phyloP scores from a whole-genome alignment of 2,888 invertebrate genomes.

The Ennomos erosarius region DNA sequence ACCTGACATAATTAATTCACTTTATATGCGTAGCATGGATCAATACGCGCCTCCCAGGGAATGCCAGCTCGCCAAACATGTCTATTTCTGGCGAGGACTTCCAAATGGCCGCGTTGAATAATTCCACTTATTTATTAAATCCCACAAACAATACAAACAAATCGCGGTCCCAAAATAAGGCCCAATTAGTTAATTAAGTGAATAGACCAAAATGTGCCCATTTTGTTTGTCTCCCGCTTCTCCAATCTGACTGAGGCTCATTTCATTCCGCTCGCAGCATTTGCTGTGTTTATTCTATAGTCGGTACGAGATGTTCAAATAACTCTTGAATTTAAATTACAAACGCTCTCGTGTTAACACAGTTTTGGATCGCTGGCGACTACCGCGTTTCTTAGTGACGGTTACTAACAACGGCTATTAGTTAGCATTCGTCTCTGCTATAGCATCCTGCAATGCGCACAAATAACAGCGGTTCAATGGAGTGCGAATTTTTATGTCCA shows the following conservation, averaged over 20 bases:
- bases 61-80: slow-evolving; percentile 33
- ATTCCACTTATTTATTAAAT: slow-evolving; percentile 28
- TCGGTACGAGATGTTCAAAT: slow-evolving; percentile 13
- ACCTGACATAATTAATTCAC: too few species aligned
- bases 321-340: too few species aligned
- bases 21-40: slow-evolving; percentile 17
- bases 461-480: slow-evolving; percentile 4
- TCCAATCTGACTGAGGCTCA: slow-evolving; percentile 10
- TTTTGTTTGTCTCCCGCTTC: slow-evolving; percentile 28
- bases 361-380: neutral
- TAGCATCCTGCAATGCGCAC: slow-evolving; percentile 18
- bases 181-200: slow-evolving; percentile 36
- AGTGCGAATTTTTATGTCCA: slow-evolving; percentile 2
- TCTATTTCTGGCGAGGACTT: slow-evolving; percentile 38
- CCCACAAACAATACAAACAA: slow-evolving; percentile 21
- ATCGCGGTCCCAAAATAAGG: slow-evolving; percentile 23
- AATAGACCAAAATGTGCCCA: slow-evolving; percentile 17
- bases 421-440: neutral
- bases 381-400: slow-evolving; percentile 7
- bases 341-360: too few species aligned
- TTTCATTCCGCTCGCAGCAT: slow-evolving; percentile 17
- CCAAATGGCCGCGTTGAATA: slow-evolving; percentile 20
- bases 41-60: slow-evolving; percentile 30
- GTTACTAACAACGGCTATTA: slow-evolving; percentile 13
- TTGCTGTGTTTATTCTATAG: slow-evolving; percentile 3